phyloP scores from a whole-genome alignment of 2,888 invertebrate species.

The Drosophila helvetica region DNA sequence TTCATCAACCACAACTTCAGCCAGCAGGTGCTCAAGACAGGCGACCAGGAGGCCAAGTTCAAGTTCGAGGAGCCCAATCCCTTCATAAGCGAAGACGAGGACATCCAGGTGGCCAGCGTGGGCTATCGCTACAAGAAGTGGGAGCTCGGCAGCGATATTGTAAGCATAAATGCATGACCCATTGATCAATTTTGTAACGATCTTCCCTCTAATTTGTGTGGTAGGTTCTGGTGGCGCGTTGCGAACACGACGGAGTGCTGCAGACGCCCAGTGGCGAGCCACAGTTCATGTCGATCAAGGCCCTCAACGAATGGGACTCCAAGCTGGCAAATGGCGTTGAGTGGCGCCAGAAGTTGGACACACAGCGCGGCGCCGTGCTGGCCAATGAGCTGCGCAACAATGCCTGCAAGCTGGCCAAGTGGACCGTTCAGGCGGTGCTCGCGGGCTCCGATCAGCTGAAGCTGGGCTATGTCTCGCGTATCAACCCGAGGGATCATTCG shows the following conservation, averaged over 20 bases:
- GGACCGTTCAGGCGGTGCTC: slow-evolving; percentile 97
- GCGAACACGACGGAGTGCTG: slow-evolving; percentile 98
- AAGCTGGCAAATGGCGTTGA: slow-evolving; percentile 98
- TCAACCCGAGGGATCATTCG: slow-evolving; percentile 96
- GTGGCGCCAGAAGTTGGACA: slow-evolving; percentile 99
- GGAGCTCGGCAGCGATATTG: slow-evolving; percentile 97
- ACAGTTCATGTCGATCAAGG: slow-evolving; percentile 98
- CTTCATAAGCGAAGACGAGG: slow-evolving; percentile 96
- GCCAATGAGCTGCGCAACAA: slow-evolving; percentile 99
- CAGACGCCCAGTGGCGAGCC: slow-evolving; percentile 94
- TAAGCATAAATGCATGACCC: slow-evolving; percentile 82
- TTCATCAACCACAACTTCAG: slow-evolving; percentile 99
- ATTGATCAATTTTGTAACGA: neutral
- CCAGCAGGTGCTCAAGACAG: slow-evolving; percentile 92
- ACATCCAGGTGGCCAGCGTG: slow-evolving; percentile 97
- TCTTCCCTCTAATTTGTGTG: neutral
- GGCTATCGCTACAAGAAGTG: slow-evolving; percentile 99
- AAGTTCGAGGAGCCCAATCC: slow-evolving; percentile 97
- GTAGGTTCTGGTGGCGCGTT: slow-evolving; percentile 93
- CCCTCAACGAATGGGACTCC: slow-evolving; percentile 99
- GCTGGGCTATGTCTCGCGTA: slow-evolving; percentile 98
- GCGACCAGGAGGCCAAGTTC: slow-evolving; percentile 90
- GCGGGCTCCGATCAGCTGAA: slow-evolving; percentile 99
- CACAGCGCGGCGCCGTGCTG: slow-evolving; percentile 98
- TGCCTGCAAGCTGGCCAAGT: slow-evolving; percentile 99